phyloP scores from a whole-genome alignment of 2,888 invertebrate species.

The Alsophila aescularia region DNA sequence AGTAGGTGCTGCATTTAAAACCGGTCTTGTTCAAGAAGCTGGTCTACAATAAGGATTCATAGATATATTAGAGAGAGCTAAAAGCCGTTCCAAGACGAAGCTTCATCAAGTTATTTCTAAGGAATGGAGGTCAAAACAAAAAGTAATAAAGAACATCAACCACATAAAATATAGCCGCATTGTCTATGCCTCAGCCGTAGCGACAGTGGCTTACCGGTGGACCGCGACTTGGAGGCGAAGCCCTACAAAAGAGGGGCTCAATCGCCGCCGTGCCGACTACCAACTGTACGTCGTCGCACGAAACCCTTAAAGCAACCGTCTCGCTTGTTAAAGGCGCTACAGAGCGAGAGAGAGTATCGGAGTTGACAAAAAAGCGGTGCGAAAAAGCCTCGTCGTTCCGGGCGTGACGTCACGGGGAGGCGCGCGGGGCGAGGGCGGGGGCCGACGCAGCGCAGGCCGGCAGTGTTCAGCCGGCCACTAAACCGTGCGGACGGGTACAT shows the following conservation, averaged over 20 bases:
- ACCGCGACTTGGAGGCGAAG: conserved; percentile 44
- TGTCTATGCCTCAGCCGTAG: conserved; percentile 29
- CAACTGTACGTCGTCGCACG: no score
- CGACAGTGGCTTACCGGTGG: conserved; percentile 35
- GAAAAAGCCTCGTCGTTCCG: conserved; percentile 61
- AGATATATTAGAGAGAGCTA: conserved; percentile 12
- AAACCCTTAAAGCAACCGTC: conserved; percentile 41
- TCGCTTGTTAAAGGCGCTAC: conserved; percentile 30
- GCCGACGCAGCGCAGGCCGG: conserved; percentile 48
- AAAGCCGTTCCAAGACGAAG: conserved; percentile 26
- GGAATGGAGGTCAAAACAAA: conserved; percentile 34
- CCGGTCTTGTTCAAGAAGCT: no score
- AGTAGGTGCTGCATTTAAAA: no score
- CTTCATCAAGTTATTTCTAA: conserved; percentile 17
- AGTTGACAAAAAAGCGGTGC: conserved; percentile 45
- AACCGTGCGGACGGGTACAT: conserved; percentile 62
- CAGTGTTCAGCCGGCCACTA: conserved; percentile 75
- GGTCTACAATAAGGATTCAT: background rate
- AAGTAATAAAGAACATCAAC: conserved; percentile 33
- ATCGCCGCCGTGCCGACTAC: conserved; percentile 36
- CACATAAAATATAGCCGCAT: conserved; percentile 33
- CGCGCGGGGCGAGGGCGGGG: conserved; percentile 42
- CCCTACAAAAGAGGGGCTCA: conserved; percentile 51
- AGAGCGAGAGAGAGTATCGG: conserved; percentile 43
- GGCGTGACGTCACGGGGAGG: conserved; percentile 71